These are phyloP conservation scores for Lepidurus packardi DNA, from an alignment of 1,140 invertebrate genomes.

Conservation along the genomic window DNA sequence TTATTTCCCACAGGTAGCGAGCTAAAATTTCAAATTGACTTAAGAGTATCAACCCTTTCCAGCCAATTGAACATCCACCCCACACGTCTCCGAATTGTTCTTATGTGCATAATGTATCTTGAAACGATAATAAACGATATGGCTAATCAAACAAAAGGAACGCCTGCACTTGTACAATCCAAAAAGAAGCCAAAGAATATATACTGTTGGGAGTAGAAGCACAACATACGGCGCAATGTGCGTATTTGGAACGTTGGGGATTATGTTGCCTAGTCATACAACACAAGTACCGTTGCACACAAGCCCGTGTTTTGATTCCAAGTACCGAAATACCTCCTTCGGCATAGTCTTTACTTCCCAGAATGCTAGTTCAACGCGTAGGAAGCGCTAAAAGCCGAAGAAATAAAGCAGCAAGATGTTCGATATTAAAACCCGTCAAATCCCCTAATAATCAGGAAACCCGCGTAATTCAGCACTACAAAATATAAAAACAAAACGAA, in stretches of 20 bases:
- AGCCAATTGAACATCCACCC: too few relatives aligned
- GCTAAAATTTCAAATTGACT: not conserved
- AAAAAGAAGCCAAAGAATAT: not conserved
- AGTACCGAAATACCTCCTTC: not conserved
- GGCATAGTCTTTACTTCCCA: not conserved
- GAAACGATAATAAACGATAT: not conserved
- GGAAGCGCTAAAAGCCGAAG: too few relatives aligned
- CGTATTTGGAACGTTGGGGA: not conserved
- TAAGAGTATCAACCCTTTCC: not conserved
- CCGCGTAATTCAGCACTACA: not conserved
- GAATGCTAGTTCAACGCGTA: too few relatives aligned
- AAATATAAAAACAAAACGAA: not conserved
- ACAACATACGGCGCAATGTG: not conserved
- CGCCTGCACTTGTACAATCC: not conserved
- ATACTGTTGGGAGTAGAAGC: not conserved
- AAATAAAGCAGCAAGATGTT: too few relatives aligned
- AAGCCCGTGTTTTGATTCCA: not conserved
- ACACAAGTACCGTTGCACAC: not conserved
- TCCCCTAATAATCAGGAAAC: not conserved
- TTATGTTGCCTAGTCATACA: not conserved
- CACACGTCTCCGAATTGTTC: too few relatives aligned
- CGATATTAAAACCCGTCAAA: too few relatives aligned
- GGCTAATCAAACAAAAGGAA: conserved; percentile 3
- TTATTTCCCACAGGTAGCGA: not conserved
- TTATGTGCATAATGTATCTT: not conserved